Base-by-base conservation (phyloP, 2,113 vertebrate species). In the Arenaria interpres region DNA sequence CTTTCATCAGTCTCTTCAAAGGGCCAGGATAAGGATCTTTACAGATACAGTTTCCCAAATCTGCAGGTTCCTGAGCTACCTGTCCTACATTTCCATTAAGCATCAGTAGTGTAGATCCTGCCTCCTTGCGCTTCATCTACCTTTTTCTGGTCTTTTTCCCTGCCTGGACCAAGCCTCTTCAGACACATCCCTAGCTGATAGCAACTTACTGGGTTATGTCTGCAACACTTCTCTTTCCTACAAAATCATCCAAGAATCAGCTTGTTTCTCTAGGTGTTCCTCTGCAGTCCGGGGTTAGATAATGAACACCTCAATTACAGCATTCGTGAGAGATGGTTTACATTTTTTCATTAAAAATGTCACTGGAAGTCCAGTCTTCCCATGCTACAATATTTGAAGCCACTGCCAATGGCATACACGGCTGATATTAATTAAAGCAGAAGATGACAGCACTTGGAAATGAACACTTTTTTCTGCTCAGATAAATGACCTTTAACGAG, bases 401-500 rank as follows among this genome's bases (percentile, higher is more conserved):
- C 96, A 71, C 94, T 97, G 97, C 95, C 95, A 97, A 92, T 84
- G 67, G 88, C 85, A 81, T 85, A 72, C 89, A 57, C 4, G 23
- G 95, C 81, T 98, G 97, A 97, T 98, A 97, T 98, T 98, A 98
- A 98, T 98, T 98, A 98, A 97, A 96, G 96, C 86, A 54, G 94
- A 97, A 95, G 97, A 97, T 98, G 98, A 98, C 98, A 98, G 98
- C 77, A 80, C 88, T 96, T 87, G 91, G 92, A 97, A 93, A 94
- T 89, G 93, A 93, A 88, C 88, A 88, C 62, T 95, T 97, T 88
- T 97, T 90, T 93, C 53, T 85, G 69, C 97, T 94, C 39, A 66
- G 85, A 90, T 96, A 96, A 97, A 96, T 98, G 98, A 98, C 98
- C 98, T 98, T 98, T 98, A 97, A 56, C 67, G 53, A 97, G 90